Evolutionary conservation across 2,888 invertebrate genomes (phyloP).

Genomic region (Cordylochernes scorpioides): DNA sequence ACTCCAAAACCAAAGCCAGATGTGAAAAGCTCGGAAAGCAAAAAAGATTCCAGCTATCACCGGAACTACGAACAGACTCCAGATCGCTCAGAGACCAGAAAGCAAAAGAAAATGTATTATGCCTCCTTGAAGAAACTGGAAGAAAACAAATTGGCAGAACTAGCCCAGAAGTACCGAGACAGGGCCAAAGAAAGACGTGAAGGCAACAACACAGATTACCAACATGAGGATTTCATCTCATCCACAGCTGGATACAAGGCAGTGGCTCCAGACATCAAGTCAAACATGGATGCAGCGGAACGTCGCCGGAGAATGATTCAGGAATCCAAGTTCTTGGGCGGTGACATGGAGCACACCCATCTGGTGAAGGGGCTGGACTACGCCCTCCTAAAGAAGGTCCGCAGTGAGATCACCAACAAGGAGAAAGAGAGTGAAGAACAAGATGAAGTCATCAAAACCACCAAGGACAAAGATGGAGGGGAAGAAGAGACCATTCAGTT

Average conservation of each 20-base stretch:
- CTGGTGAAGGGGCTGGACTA: slow-evolving; percentile 94
- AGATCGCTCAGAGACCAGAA: slow-evolving; percentile 51
- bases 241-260: slow-evolving; percentile 65
- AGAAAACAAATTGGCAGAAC: slow-evolving; percentile 71
- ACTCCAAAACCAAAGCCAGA: slow-evolving; percentile 20
- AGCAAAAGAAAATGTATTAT: slow-evolving; percentile 77
- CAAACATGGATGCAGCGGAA: slow-evolving; percentile 74
- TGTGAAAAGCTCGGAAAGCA: slow-evolving; percentile 11
- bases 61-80: slow-evolving; percentile 28
- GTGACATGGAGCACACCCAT: slow-evolving; percentile 99
- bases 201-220: slow-evolving; percentile 46
- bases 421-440: slow-evolving; percentile 56
- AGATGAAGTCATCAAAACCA: slow-evolving; percentile 31
- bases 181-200: slow-evolving; percentile 69
- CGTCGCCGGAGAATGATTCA: slow-evolving; percentile 72
- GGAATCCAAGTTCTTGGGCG: slow-evolving; percentile 98
- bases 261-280: slow-evolving; percentile 83
- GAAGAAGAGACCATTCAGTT: slow-evolving; percentile 14
- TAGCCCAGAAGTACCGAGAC: slow-evolving; percentile 76
- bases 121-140: slow-evolving; percentile 79
- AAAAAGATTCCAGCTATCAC: no score
- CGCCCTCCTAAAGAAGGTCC: slow-evolving; percentile 56
- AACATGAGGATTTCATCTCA: slow-evolving; percentile 46
- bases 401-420: slow-evolving; percentile 57
- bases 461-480: slow-evolving; percentile 13